Evolutionary conservation across 1,140 invertebrate genomes (phyloP).

Genomic region (Cydia splendana): DNA sequence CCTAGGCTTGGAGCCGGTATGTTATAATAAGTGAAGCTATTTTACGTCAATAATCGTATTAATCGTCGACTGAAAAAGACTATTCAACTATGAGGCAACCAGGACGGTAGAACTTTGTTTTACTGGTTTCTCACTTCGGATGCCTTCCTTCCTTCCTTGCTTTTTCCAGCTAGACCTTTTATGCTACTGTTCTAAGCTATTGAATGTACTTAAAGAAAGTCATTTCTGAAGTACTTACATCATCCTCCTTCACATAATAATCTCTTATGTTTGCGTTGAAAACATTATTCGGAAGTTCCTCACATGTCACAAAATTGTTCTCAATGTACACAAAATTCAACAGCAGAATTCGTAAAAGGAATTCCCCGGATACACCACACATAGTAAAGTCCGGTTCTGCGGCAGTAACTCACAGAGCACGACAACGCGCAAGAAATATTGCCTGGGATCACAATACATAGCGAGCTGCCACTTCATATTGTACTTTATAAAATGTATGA

Average conservation of each 20-base stretch:
- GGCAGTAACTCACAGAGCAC: conserved; percentile 28
- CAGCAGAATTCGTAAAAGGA: conserved; percentile 30
- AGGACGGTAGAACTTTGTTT: no score
- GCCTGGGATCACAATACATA: conserved; percentile 21
- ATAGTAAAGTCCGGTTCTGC: conserved; percentile 15
- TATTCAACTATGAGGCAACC: neutral
- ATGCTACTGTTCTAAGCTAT: neutral
- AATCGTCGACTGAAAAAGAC: no score
- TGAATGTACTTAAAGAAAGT: neutral
- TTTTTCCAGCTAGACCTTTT: neutral
- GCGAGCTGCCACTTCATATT: conserved; percentile 12
- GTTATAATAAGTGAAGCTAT: no score
- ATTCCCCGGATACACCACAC: conserved; percentile 26
- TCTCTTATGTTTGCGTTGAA: conserved; percentile 64
- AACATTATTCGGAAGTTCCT: conserved; percentile 45
- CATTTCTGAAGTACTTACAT: conserved; percentile 21
- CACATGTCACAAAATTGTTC: conserved; percentile 25
- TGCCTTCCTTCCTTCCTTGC: no score
- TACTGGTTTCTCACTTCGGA: no score
- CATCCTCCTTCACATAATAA: conserved; percentile 56
- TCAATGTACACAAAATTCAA: conserved; percentile 32
- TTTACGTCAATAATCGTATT: no score
- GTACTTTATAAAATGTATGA: conserved; percentile 33
- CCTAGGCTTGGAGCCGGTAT: no score
- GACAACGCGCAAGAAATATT: conserved; percentile 28